These are phyloP conservation scores for Eledona agricola DNA, from an alignment of 2,888 invertebrate species.

Conservation along the genomic window DNA sequence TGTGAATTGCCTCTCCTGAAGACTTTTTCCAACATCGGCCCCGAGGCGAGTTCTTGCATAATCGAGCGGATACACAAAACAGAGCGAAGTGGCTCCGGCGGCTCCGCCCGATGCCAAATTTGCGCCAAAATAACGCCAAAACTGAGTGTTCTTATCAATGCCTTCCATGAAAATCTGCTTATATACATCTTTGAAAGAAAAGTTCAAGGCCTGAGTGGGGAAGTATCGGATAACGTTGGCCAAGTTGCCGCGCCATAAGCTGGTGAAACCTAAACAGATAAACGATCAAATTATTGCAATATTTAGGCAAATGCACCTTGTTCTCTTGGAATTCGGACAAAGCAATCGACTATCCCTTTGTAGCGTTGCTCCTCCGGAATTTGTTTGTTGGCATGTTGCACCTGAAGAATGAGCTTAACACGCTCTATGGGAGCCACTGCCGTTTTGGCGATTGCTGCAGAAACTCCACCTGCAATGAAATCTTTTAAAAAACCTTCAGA, in stretches of 20 bases:
- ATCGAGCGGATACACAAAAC: conserved; percentile 78
- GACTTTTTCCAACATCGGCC: conserved; percentile 47
- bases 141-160: conserved; percentile 75
- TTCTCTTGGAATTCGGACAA: conserved; percentile 71
- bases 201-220: conserved; percentile 78
- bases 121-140: conserved; percentile 72
- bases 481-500: conserved; percentile 11
- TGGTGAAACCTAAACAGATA: conserved; percentile 64
- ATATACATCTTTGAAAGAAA: conserved; percentile 79
- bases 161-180: conserved; percentile 73
- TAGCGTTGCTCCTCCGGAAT: conserved; percentile 15
- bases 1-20: conserved; percentile 63
- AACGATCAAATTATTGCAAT: background rate
- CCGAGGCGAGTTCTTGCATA: conserved; percentile 72
- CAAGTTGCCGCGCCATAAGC: conserved; percentile 78
- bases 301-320: conserved; percentile 64
- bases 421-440: conserved; percentile 21
- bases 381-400: conserved; percentile 20
- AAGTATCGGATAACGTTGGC: conserved; percentile 80
- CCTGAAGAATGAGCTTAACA: conserved; percentile 20
- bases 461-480: conserved; percentile 18
- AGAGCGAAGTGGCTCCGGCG: conserved; percentile 76
- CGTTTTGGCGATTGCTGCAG: conserved; percentile 18
- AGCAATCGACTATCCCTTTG: conserved; percentile 46
- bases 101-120: conserved; percentile 79